phyloP scores from a whole-genome alignment of 2,797 vertebrate species.

The Spinus olivaceus region DNA sequence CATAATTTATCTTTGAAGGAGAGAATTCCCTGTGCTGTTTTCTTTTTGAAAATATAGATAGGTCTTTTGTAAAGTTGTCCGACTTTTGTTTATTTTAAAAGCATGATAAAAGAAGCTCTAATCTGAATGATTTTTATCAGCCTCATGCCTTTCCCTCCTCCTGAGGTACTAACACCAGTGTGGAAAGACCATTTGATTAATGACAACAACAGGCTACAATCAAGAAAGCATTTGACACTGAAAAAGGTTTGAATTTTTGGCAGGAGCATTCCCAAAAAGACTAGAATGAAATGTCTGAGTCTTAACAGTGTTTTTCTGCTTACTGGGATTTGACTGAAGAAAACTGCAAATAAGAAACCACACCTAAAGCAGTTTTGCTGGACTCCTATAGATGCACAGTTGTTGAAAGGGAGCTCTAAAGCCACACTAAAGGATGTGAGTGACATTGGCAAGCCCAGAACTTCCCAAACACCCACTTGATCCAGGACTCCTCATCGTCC shows the following conservation, averaged over 20 bases:
- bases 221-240: neutral
- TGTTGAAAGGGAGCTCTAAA: neutral
- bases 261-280: neutral
- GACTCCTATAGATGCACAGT: neutral
- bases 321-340: neutral
- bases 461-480: slow-evolving; percentile 82
- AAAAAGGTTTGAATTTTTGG: neutral
- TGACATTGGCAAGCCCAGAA: fast-evolving
- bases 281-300: neutral
- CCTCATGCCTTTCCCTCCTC: neutral
- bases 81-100: neutral
- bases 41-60: neutral
- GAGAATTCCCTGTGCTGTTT: neutral
- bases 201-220: neutral
- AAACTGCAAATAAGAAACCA: neutral
- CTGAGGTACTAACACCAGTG: neutral
- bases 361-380: neutral
- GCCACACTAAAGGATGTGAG: neutral
- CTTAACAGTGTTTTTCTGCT: neutral
- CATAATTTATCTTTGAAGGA: neutral
- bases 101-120: neutral
- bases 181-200: neutral
- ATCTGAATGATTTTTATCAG: neutral
- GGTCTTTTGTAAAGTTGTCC: neutral
- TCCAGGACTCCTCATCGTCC: slow-evolving; percentile 98